A percentile compares a stretch with the other conserved stretches of the same genome.
Evolutionary conservation across 2,797 vertebrate genomes (phyloP).

Genomic region (Danio aesculapii): DNA sequence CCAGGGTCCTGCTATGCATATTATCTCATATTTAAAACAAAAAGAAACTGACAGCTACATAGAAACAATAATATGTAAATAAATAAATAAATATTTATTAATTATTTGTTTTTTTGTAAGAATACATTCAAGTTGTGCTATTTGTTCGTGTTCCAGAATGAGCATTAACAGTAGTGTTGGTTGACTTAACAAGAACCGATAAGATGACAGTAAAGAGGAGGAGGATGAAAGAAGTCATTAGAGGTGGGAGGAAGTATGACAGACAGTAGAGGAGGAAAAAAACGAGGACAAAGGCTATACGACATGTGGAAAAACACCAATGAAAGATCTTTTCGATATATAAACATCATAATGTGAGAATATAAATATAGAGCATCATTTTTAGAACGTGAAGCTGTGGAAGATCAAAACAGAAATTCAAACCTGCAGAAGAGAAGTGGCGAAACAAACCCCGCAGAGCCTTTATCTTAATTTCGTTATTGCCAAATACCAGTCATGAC

Average conservation of each 20-base stretch:
- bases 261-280: neutral
- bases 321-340: slow-evolving; percentile 3
- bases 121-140: too few relatives aligned
- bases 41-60: too few relatives aligned
- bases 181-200: neutral
- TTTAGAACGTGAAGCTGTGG: neutral
- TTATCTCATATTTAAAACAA: too few relatives aligned
- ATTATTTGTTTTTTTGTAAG: too few relatives aligned
- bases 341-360: neutral
- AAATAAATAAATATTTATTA: too few relatives aligned
- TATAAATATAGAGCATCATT: neutral
- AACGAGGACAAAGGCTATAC: neutral
- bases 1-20: too few relatives aligned
- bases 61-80: too few relatives aligned
- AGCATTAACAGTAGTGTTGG: neutral
- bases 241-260: slow-evolving; percentile 8
- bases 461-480: too few relatives aligned
- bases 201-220: neutral
- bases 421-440: too few relatives aligned
- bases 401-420: too few relatives aligned
- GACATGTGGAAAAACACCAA: neutral
- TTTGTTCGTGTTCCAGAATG: neutral
- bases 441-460: too few relatives aligned
- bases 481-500: too few relatives aligned
- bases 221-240: slow-evolving; percentile 5